Base-by-base conservation (phyloP, 2,113 vertebrate species). In the Willisornis vidua region DNA sequence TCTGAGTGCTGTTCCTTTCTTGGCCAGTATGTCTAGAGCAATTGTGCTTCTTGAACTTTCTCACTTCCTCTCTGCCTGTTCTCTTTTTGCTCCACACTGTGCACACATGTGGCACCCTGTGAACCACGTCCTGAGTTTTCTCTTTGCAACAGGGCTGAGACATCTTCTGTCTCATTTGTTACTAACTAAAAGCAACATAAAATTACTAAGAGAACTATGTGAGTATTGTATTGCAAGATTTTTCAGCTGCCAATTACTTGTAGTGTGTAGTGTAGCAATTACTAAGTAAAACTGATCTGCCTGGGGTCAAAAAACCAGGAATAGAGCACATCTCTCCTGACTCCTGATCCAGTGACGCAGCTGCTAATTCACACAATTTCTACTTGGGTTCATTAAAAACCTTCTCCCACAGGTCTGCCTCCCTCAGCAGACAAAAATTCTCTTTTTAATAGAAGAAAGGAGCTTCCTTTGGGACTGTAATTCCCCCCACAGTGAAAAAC, bases 361-460 rank as follows among this genome's bases (percentile, higher is more conserved):
- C 84, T 95, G 84, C 78, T 92, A 94, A 94, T 92, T 89, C 73
- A 78, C 5, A 7, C 73, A 17, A 49, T 86, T 92, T 95, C 65
- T 89, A 8, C 88, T 91, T 19, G 24, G 75, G 52, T 91, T 96
- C 93, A 87, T 94, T 93, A 97, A 94, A 95, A 93, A 78, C 49
- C 52, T 78, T 85, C 35, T 96, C 80, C 80, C 65, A 72, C 57
- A 94, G 91, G 61, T 77, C 73, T 95, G 61, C 57, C 52, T 90
- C 57, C 80, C 49, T 89, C 29, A 49, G 77, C 77, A 87, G 77
- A 66, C 80, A 75, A 90, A 91, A 61, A 12, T 85, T 85, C 41
- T 89, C 33, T 7, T 81, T 92, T 89, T 85, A 89, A 46, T 20
- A 91, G 84, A 90, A 90, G 80, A 81, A 94, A 89, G 37, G 17